phyloP scores from a whole-genome alignment of 2,113 vertebrate species.

The Pygoscelis adeliae region DNA sequence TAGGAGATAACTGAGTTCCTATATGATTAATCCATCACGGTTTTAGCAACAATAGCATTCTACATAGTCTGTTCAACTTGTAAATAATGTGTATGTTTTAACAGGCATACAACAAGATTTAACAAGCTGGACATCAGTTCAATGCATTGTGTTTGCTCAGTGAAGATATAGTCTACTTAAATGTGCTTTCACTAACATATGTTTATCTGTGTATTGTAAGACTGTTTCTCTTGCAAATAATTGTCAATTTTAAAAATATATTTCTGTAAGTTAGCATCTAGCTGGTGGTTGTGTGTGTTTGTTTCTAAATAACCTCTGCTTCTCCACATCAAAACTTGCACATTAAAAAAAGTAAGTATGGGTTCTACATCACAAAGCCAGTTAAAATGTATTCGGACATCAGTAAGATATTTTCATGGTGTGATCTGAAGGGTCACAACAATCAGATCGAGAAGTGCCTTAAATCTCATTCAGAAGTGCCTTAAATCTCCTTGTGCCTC shows the following conservation, averaged over 20 bases:
- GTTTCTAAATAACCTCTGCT: not conserved
- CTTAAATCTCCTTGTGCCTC: not conserved
- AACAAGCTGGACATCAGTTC: not conserved
- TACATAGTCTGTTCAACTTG: not conserved
- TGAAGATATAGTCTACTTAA: not conserved
- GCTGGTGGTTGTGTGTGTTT: not conserved
- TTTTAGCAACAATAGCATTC: slow-evolving; percentile 23
- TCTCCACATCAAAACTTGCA: not conserved
- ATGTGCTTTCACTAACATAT: not conserved
- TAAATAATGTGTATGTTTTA: not conserved
- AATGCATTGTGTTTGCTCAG: not conserved
- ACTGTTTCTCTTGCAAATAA: not conserved
- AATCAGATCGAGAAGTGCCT: not conserved
- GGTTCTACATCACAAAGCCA: not conserved
- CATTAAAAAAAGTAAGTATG: not conserved
- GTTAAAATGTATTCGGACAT: not conserved
- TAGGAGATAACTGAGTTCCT: slow-evolving; percentile 52
- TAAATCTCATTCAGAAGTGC: not conserved
- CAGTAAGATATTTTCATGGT: not conserved
- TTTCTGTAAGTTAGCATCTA: not conserved
- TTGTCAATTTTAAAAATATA: not conserved
- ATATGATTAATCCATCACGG: slow-evolving; percentile 51
- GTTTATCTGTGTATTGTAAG: not conserved
- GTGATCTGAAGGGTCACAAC: not conserved
- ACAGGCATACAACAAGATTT: not conserved